Evolutionary conservation across 2,888 invertebrate genomes (phyloP), one percentile per base, ranked within the genome.

Genomic region (Anorthoa munda): DNA sequence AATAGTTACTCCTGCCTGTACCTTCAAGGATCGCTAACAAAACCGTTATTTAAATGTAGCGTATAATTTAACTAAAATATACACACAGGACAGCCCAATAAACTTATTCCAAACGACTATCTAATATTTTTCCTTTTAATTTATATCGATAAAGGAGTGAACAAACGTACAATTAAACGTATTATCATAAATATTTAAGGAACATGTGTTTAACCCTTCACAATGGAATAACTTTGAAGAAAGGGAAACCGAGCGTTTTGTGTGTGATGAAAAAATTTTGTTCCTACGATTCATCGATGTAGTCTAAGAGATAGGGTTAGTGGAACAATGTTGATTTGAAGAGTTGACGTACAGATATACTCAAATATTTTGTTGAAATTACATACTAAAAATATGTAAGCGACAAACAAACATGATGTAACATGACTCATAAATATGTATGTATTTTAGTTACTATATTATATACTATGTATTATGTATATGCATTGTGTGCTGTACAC

Each of bases 121-220:
- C 55, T 18, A 45, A 66, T 66, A 76, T 50, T 21, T 56, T 26
- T 50, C n/a, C 21, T 75, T 63, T 75, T 70, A 75, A 80, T 74
- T 83, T 75, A 82, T 75, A 76, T 77, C 76, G 67, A 76, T 85
- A 73, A 74, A 79, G 64, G 72, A 69, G 66, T 68, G 48, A n/a
- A 64, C 58, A 78, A 89, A 88, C 86, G 79, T 90, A 80, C 84
- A 92, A 92, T 92, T 91, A 92, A 88, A 87, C 72, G 68, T 83
- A 89, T 91, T 91, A 91, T 88, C 87, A 88, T 88, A 86, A 90
- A 82, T 82, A 82, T 82, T 84, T 81, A 69, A 75, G 68, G 75
- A 86, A 85, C 88, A 84, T 87, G 66, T 89, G 80, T 87, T 87
- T 87, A 88, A 89, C 88, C 90, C 89, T 90, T 91, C 82, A 83